Evolutionary conservation across 2,797 vertebrate genomes (phyloP).

Genomic region (Helicolenus hilgendorfi): DNA sequence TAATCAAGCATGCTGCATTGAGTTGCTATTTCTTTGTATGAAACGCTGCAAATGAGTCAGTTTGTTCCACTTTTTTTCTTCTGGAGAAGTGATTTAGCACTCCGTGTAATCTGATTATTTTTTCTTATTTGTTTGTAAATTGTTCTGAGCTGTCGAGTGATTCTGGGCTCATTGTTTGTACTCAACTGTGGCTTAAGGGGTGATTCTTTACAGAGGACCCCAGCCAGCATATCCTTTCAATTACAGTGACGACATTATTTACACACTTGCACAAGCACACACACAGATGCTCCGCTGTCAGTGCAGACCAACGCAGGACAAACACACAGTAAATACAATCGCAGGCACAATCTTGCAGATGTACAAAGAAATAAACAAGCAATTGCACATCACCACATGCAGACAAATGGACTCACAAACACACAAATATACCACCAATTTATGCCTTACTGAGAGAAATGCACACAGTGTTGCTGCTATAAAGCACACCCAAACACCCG

Average conservation of each 20-base stretch:
- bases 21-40: not conserved
- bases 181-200: slow-evolving; percentile 1
- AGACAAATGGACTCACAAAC: not conserved
- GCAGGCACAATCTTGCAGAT: not conserved
- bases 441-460: slow-evolving; percentile 6
- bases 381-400: not conserved
- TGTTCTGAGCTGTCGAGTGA: not conserved
- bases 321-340: slow-evolving; percentile 14
- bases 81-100: not conserved
- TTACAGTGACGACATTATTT: slow-evolving; percentile 62
- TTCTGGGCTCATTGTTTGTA: not conserved
- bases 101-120: not conserved
- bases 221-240: slow-evolving; percentile 50
- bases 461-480: not conserved
- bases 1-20: not conserved
- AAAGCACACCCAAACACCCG: not conserved
- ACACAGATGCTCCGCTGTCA: not conserved
- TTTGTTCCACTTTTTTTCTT: not conserved
- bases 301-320: not conserved
- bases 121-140: not conserved
- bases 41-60: not conserved
- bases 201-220: not conserved
- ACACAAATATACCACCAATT: not conserved
- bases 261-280: not conserved
- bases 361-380: not conserved